Evolutionary conservation across 2,797 vertebrate species (phyloP), one percentile per base, ranked within the genome.

Genomic region (Rallus crepitans): DNA sequence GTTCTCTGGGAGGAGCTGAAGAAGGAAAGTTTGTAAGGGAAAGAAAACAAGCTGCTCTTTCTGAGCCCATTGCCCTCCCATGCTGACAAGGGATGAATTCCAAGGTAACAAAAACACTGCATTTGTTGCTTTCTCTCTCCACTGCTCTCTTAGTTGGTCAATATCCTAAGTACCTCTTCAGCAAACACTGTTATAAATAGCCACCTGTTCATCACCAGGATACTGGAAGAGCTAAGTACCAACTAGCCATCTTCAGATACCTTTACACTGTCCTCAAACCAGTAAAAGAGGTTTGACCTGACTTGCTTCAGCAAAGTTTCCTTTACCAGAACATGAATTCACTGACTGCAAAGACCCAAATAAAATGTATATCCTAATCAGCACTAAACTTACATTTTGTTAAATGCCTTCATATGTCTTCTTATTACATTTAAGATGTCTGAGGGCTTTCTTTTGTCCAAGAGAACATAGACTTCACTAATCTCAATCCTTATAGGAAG

Each of bases 111-210:
- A 71, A 87, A 92, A 84, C 40, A 77, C 71, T 88, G 50, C 50
- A 28, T 52, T 68, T 56, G 52, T 56, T 84, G 76, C 82, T 91
- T 92, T 92, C 91, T 88, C 90, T 94, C 79, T 66, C 47, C 35
- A 13, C 66, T 61, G 27, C 70, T 77, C 20, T 70, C 69, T 90
- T 18, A 30, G 9, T 77, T 72, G 45, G 57, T 47, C 94, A 93
- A 88, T 90, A 75, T 63, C 72, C 42, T 35, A 87, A 96, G 87
- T 9, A 57, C 52, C 82, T 70, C 77, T 64, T 79, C 3, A 88
- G 56, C 37, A 79, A 97, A 69, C 45, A 35, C 12, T 6, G 35
- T 19, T 82, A 77, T 92, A 83, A 94, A 91, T 7, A 84, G 52
- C 39, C 85, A 72, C 89, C 84, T 93, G 73, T 10, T 91, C 11